Conservation (phyloP, 2,888 invertebrate species). For the Quadroppia sp. region DNA sequence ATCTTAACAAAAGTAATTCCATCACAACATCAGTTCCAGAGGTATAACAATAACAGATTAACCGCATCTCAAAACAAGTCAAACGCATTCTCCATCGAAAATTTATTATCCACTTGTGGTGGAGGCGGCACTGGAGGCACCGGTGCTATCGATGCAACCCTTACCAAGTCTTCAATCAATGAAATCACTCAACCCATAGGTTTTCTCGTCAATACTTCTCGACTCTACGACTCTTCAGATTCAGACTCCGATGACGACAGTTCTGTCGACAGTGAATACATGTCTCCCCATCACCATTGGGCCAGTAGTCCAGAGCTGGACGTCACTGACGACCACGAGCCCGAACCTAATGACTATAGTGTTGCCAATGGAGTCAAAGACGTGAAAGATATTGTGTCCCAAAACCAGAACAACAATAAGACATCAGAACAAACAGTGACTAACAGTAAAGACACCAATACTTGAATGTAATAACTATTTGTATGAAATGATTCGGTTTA, state of each 20-base stretch:
- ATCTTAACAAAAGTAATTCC: conserved; percentile 44
- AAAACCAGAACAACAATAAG: background rate
- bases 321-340: conserved; percentile 37
- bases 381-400: background rate
- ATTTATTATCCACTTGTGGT: conserved; percentile 42
- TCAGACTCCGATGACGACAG: conserved; percentile 37
- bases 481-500: background rate
- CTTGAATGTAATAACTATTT: background rate
- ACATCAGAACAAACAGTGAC: background rate
- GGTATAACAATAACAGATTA: conserved; percentile 4
- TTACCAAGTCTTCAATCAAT: conserved; percentile 27
- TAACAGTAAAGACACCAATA: background rate
- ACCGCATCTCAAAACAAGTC: conserved; percentile 31
- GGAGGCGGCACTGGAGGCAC: conserved; percentile 11
- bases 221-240: conserved; percentile 18
- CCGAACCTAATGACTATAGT: conserved; percentile 32
- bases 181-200: conserved; percentile 38
- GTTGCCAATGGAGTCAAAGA: conserved; percentile 19
- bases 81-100: conserved; percentile 45
- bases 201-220: conserved; percentile 32
- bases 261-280: conserved; percentile 36
- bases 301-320: conserved; percentile 43
- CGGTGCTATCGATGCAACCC: background rate
- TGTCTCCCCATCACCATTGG: conserved; percentile 38
- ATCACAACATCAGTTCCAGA: conserved; percentile 33